These are phyloP conservation scores for Oryzias melastigma DNA, from an alignment of 2,113 vertebrate species.

Conservation along the genomic window DNA sequence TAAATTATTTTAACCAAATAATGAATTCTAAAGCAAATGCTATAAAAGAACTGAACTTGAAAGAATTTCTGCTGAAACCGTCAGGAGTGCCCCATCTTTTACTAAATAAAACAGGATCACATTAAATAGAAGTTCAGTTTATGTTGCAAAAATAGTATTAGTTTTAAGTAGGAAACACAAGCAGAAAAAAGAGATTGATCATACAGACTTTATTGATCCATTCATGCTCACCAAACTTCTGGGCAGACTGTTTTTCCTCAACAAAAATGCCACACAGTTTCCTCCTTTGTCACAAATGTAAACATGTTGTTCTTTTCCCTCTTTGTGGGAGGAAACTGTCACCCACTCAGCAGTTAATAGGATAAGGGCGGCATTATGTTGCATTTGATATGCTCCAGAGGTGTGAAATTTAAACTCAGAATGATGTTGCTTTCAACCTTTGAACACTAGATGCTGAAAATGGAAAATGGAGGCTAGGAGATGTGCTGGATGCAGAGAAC, in stretches of 20 bases:
- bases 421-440: neutral
- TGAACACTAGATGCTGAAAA: neutral
- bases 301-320: conserved; percentile 17
- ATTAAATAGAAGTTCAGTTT: neutral
- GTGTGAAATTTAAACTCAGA: conserved; percentile 1
- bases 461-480: neutral
- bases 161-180: neutral
- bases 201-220: neutral
- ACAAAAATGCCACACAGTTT: neutral
- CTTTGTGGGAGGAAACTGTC: conserved; percentile 7
- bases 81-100: no score
- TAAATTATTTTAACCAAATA: no score
- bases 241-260: neutral
- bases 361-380: neutral
- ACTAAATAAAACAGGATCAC: no score
- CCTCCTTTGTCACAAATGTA: conserved; percentile 1
- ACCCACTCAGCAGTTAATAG: conserved; percentile 8
- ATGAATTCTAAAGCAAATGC: no score
- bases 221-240: neutral
- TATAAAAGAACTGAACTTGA: no score
- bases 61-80: no score
- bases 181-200: neutral
- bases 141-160: neutral
- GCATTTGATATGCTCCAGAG: conserved; percentile 2
- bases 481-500: neutral